phyloP scores from a whole-genome alignment of 1,140 invertebrate genomes.

The Aphaenogaster ashmeadi region DNA sequence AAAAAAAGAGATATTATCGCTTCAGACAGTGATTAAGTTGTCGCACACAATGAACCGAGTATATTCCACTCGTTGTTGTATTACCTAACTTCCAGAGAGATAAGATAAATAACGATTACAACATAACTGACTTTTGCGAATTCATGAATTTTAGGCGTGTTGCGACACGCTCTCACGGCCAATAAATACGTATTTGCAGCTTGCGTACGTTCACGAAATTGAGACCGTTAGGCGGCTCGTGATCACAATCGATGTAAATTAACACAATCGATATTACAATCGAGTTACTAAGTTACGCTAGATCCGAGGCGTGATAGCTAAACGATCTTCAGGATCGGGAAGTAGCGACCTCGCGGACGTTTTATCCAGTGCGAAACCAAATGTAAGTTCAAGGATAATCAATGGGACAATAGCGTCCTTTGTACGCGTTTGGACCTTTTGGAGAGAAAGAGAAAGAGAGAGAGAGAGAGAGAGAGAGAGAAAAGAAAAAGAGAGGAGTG shows the following conservation, averaged over 20 bases:
- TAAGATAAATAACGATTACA: neutral
- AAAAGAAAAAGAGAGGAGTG: neutral
- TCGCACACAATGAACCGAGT: slow-evolving; percentile 8
- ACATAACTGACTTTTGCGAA: slow-evolving; percentile 6
- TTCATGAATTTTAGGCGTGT: slow-evolving; percentile 16
- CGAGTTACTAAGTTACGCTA: slow-evolving; percentile 82
- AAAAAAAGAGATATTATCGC: neutral
- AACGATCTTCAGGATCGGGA: slow-evolving; percentile 18
- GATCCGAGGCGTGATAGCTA: slow-evolving; percentile 25
- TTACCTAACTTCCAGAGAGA: slow-evolving; percentile 25
- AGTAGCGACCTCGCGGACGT: slow-evolving; percentile 60
- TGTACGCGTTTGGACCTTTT: neutral
- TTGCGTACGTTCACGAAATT: neutral
- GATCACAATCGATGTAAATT: slow-evolving; percentile 7
- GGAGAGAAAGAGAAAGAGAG: no score
- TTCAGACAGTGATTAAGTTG: slow-evolving; percentile 33
- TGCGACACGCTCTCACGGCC: neutral
- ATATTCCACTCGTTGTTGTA: slow-evolving; percentile 8
- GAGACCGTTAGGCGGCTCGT: slow-evolving; percentile 2
- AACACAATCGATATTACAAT: slow-evolving; percentile 26
- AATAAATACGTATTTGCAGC: slow-evolving; percentile 8
- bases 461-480: neutral
- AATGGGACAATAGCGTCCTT: neutral
- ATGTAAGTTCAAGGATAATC: slow-evolving; percentile 28
- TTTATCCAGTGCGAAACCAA: slow-evolving; percentile 80